phyloP scores from a whole-genome alignment of 37 sponge, comb jelly and placozoan genomes.

The Chondrosia reniformis region DNA sequence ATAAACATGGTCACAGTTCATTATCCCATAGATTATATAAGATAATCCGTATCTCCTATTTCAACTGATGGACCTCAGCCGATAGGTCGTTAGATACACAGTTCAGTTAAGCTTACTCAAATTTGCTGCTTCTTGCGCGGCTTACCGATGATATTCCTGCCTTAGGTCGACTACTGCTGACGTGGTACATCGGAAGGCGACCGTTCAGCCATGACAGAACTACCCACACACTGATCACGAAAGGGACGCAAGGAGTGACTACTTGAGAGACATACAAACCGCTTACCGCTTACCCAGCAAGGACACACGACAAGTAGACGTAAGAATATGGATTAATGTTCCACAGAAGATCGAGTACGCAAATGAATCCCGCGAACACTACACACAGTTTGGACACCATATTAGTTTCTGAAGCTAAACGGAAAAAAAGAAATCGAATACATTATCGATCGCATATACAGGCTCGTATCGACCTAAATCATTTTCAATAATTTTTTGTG shows the following conservation, averaged over 20 bases:
- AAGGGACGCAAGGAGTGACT: no score
- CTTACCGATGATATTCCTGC: neutral
- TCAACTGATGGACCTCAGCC: neutral
- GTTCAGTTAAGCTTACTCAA: neutral
- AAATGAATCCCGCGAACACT: neutral
- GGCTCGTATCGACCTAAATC: no score
- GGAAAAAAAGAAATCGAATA: no score
- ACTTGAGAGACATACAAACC: no score
- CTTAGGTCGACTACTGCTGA: neutral
- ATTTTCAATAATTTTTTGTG: no score
- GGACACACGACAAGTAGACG: neutral
- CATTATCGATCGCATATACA: no score
- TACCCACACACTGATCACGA: neutral
- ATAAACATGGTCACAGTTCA: no score
- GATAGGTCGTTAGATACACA: neutral
- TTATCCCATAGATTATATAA: no score
- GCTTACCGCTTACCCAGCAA: neutral
- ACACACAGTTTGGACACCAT: neutral
- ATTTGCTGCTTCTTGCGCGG: neutral
- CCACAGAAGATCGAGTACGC: slow-evolving; percentile 1
- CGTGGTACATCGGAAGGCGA: slow-evolving; percentile 3
- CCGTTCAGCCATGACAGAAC: slow-evolving; percentile 5
- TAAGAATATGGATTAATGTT: neutral
- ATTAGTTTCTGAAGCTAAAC: no score
- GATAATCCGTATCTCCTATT: no score